Conservation (phyloP, 2,113 vertebrate species). For the Callithrix jacchus region DNA sequence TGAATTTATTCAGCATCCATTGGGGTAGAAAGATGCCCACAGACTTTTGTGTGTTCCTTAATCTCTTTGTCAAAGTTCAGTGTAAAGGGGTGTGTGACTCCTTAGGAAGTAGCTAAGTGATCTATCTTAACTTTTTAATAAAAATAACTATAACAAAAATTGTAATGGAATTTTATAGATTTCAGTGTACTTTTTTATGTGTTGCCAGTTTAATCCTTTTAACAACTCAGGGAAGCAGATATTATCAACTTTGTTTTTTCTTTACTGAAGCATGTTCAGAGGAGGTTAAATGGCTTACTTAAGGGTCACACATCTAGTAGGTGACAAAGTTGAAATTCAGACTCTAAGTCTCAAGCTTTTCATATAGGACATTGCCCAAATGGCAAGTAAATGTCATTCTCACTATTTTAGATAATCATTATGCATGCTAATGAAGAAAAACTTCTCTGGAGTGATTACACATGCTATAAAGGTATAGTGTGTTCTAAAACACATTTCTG, state of each 20-base stretch:
- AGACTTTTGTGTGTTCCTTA: neutral
- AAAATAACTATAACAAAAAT: neutral
- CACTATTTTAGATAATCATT: neutral
- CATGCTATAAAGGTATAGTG: accelerated
- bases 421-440: neutral
- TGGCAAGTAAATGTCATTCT: neutral
- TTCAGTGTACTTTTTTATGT: neutral
- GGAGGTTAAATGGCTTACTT: neutral
- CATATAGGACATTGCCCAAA: neutral
- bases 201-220: neutral
- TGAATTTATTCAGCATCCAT: neutral
- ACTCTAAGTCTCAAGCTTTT: neutral
- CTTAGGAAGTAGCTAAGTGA: neutral
- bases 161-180: neutral
- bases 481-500: neutral
- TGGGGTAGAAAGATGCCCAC: accelerated
- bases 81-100: neutral
- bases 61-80: neutral
- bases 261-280: neutral
- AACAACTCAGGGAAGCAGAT: neutral
- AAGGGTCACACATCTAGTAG: neutral
- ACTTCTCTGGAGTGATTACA: neutral
- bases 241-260: neutral
- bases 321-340: neutral
- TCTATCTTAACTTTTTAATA: neutral